Base-by-base conservation (phyloP, 2,888 invertebrate species). In the Plebejus anna region DNA sequence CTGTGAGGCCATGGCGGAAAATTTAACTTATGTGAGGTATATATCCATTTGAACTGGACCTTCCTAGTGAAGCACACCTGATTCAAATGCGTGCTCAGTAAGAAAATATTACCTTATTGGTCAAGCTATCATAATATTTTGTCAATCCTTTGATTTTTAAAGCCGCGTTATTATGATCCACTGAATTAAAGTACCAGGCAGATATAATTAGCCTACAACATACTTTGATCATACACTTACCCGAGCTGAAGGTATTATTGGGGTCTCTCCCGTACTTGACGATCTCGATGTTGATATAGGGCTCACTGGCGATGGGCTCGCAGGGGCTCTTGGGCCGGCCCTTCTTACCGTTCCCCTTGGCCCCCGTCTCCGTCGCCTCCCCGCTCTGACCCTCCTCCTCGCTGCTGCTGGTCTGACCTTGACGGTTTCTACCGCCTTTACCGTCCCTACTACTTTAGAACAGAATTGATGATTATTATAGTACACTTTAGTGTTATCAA, bases 251-350 rank as follows among this genome's bases (percentile, higher is more conserved):
- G 6, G 96, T 95, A 16, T 95, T 95, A 77, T 96, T 96, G 2
- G 96, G 95, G 83, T 96, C 96, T 59, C 96, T 93, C 32, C 97
- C 97, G 77, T 94, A 95, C 81, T 96, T 96, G 1, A 97, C 94
- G 70, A 97, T 94, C 80, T 96, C 96, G 16, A 97, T 94, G 80
- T 95, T 95, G 38, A 96, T 94, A 81, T 95, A 96, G 0, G 95
- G 95, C 80, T 96, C 96, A 73, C 95, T 95, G 3, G 95, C 94
- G 55, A 96, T 90, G 0, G 95, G 91, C 80, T 96, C 96, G 82
- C 97, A 97, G 0, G 97, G 96, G 61, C 95, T 95, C 76, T 95
- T 95, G 0, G 93, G 92, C 66, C 94, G 84, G 7, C 94, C 94
- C 73, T 91, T 92, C 79, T 92, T 92, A n/a, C 90, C 89, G 57